Base-by-base conservation (phyloP, 1,140 invertebrate genomes). In the Ceratina australensis region DNA sequence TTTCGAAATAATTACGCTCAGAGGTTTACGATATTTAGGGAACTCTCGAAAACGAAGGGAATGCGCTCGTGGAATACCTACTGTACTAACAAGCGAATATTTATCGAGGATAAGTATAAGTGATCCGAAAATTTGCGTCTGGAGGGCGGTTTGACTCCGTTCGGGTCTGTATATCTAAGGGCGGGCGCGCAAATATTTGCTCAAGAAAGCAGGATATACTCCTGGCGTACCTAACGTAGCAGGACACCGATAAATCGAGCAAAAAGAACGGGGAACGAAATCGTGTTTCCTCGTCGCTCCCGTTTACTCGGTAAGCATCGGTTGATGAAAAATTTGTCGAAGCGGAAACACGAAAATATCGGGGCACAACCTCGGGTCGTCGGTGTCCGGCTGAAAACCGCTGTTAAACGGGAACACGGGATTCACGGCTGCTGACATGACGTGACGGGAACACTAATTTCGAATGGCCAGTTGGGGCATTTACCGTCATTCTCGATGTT, bases 401-500 rank as follows among this genome's bases (percentile, higher is more conserved):
- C 52, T 3, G 15, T 8, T 50, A 50, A 79, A 76, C 28, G 61
- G 15, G 50, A 47, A 69, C 50, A 57, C 47, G 50, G 20, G 28
- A 64, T 77, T 68, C 24, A 77, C 28, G 66, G 74, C 52, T 60
- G 42, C 26, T 47, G 18, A 81, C 47, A 54, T 24, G 57, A 68
- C 60, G 66, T 83, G 59, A 71, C 72, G 33, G 49, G 68, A 33
- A 83, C 77, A 75, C 69, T 76, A 79, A 69, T 64, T 65, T 66
- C 73, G 66, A 42, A 50, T 26, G 66, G 64, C 28, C 71, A 56
- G 74, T 28, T 57, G 60, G 49, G 72, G 73, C 76, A 75, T 80
- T 84, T 86, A 72, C 69, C 71, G 71, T 60, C 80, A 54, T 69
- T 83, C 76, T 78, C 66, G 66, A 85, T 89, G 89, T 90, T 91